Base-by-base conservation (phyloP, 2,888 invertebrate genomes). In the Synergus laeviventris region DNA sequence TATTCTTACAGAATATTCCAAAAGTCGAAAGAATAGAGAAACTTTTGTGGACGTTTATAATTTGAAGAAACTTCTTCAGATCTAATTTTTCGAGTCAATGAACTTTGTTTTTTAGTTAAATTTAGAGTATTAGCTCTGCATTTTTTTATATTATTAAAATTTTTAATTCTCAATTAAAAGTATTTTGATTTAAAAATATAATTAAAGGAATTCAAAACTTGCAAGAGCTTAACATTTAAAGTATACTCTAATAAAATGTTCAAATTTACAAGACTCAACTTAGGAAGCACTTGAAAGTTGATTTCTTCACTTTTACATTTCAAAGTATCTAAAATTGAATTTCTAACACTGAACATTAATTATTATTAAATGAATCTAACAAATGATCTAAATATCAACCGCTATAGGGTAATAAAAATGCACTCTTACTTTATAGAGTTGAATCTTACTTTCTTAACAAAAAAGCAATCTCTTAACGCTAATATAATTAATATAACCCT, bases 401-500 rank as follows among this genome's bases (percentile, higher is more conserved):
- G 31, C 5, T 31, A 66, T 14, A 66, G 12, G 3, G 8, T 49
- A n/a, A 14, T 31, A 31, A 16, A 14, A 3, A 12, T 24, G 24
- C 24, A 66, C 45, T 42, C 18, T 16, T 24, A 24, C 16, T 64
- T 42, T 7, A 18, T 1, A 9, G 24, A 42, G 45, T 45, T 45
- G n/a, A 49, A 49, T 66, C 38, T 18, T 36, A n/a, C 36, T 60
- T 62, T 39, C 4, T 39, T 12, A 42, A 42, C 7, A 21, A 14
- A 39, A 39, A 18, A 21, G 18, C 14, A 42, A 16, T 59, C 36
- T n/a, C 31, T 36, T 36, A 61, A 60, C 16, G 16, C 24, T 36
- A 61, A 61, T 7, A 45, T n/a, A 7, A 39, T 7, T 49, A 24
- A 31, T n/a, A n/a, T n/a, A 83, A 86, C 81, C 86, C 86, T 83